These are phyloP conservation scores for Agonopterix subpropinquella DNA, from an alignment of 2,888 invertebrate species.

Conservation along the genomic window DNA sequence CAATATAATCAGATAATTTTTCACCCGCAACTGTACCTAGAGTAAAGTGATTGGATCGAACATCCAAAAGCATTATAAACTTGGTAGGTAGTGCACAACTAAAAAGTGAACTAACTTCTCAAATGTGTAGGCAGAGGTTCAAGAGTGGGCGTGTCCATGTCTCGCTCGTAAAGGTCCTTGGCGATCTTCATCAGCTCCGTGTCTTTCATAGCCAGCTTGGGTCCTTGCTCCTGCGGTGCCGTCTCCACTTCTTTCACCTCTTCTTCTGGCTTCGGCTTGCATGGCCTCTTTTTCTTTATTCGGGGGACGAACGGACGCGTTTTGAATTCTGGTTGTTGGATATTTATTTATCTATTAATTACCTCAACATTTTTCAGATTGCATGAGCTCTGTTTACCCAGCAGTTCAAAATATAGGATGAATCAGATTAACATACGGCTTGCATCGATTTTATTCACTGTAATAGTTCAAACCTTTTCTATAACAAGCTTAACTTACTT, in stretches of 20 bases:
- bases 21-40: too few species aligned
- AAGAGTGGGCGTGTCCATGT: slow-evolving; percentile 44
- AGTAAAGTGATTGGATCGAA: too few species aligned
- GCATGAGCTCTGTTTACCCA: too few species aligned
- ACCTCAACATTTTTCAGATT: too few species aligned
- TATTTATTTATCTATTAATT: background rate
- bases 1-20: too few species aligned
- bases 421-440: too few species aligned
- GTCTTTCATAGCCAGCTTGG: slow-evolving; percentile 58
- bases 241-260: slow-evolving; percentile 17
- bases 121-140: slow-evolving; percentile 50
- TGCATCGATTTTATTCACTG: too few species aligned
- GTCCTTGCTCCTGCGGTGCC: slow-evolving; percentile 12
- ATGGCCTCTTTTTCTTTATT: slow-evolving; percentile 36
- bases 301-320: slow-evolving; percentile 53
- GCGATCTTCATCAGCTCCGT: slow-evolving; percentile 65
- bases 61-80: too few species aligned
- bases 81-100: too few species aligned
- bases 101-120: slow-evolving; percentile 43
- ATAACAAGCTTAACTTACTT: too few species aligned
- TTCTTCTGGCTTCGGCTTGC: slow-evolving; percentile 17
- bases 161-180: slow-evolving; percentile 47
- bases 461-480: too few species aligned
- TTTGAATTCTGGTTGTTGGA: slow-evolving; percentile 38
- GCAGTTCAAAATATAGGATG: too few species aligned